phyloP scores from a whole-genome alignment of 2,888 invertebrate species.

The Athetis lepigone region DNA sequence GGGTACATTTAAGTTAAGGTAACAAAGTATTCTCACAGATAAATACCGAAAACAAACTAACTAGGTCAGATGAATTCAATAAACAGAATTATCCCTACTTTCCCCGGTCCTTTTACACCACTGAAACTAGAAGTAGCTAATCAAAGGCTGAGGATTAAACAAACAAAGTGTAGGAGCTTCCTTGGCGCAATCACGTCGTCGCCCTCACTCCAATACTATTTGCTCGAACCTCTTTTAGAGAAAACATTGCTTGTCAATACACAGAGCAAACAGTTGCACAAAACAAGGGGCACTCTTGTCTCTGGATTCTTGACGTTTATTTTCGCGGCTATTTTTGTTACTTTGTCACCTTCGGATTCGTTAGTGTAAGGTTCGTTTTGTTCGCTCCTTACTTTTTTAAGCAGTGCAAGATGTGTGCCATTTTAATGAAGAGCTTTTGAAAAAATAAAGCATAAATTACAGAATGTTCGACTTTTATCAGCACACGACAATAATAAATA shows the following conservation, averaged over 20 bases:
- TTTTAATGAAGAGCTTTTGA: constrained; percentile 46
- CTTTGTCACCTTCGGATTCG: constrained; percentile 70
- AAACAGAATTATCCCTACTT: constrained; percentile 55
- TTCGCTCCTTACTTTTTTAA: constrained; percentile 27
- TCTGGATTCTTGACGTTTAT: constrained; percentile 72
- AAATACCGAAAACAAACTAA: constrained; percentile 9
- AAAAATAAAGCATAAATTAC: neutral
- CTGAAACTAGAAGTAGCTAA: constrained; percentile 74
- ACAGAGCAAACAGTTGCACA: constrained; percentile 79
- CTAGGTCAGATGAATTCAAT: constrained; percentile 40
- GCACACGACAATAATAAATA: too few relatives aligned
- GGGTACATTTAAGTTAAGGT: neutral
- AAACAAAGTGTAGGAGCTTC: constrained; percentile 77
- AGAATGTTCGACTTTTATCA: neutral
- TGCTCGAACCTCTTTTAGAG: constrained; percentile 81
- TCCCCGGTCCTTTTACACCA: constrained; percentile 56
- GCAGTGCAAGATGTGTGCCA: constrained; percentile 17
- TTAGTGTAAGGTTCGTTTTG: constrained; percentile 48
- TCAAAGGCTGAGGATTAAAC: constrained; percentile 81
- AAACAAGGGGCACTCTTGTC: constrained; percentile 72
- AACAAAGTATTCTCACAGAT: neutral
- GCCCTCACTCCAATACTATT: constrained; percentile 75
- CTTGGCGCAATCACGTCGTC: constrained; percentile 83
- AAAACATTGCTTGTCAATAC: constrained; percentile 87
- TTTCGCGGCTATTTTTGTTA: constrained; percentile 59